These are phyloP conservation scores for Lophotis ruficrista DNA, from an alignment of 2,113 vertebrate genomes.

Conservation along the genomic window DNA sequence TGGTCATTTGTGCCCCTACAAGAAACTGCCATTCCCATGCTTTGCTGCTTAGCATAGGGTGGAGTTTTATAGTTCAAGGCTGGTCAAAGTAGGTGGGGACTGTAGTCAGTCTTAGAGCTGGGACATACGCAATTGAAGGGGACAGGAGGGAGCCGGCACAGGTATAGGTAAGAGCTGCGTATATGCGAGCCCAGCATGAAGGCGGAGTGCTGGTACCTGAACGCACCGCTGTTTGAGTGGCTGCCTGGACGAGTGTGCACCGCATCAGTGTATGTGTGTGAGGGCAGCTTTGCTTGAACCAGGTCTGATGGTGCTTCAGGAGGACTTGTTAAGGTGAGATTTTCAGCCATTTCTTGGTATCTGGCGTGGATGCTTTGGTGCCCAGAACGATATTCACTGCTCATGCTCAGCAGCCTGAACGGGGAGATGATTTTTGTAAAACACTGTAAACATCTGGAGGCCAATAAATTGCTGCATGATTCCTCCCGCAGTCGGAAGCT, in stretches of 20 bases:
- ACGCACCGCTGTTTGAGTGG: rapidly evolving
- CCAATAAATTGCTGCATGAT: background rate
- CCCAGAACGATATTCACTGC: background rate
- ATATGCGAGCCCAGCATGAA: background rate
- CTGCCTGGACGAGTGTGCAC: background rate
- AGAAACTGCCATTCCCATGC: background rate
- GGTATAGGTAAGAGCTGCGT: background rate
- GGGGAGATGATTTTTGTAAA: background rate
- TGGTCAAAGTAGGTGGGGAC: constrained; percentile 2
- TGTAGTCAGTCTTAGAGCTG: background rate
- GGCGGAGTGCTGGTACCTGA: rapidly evolving
- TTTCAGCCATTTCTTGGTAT: background rate
- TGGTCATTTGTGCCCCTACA: background rate
- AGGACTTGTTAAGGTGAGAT: constrained; percentile 16
- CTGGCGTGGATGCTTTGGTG: background rate
- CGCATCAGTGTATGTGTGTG: background rate
- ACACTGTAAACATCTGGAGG: background rate
- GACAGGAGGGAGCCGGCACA: background rate
- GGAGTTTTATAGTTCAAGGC: background rate
- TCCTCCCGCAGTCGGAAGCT: background rate
- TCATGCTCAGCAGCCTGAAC: background rate
- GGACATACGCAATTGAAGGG: background rate
- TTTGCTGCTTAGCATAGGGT: background rate
- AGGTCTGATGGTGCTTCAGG: background rate
- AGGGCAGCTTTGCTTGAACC: background rate